phyloP scores from a whole-genome alignment of 1,140 invertebrate genomes.

The Melipona quadrifasciata region DNA sequence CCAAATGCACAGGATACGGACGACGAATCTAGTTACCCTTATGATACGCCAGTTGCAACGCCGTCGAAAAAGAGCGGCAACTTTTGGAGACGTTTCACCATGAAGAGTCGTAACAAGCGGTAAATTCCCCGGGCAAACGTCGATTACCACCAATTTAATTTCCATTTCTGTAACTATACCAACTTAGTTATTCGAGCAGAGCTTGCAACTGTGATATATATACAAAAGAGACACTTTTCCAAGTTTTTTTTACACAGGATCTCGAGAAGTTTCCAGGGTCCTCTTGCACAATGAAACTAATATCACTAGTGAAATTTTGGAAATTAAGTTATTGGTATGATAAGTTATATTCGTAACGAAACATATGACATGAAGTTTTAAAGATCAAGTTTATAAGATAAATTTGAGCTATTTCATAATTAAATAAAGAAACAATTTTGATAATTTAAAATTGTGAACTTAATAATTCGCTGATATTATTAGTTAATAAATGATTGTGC shows the following conservation, averaged over 20 bases:
- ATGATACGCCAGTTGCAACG: conserved; percentile 75
- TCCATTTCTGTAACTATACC: conserved; percentile 59
- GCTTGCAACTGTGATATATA: conserved; percentile 79
- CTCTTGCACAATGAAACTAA: not conserved
- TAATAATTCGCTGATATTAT: not conserved
- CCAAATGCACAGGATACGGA: conserved; percentile 77
- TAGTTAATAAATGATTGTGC: not conserved
- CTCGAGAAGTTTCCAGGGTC: conserved; percentile 52
- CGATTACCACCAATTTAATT: conserved; percentile 29
- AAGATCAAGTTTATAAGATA: too few relatives aligned
- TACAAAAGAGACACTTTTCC: conserved; percentile 53
- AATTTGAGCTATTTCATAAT: not conserved
- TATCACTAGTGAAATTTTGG: not conserved
- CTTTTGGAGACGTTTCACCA: conserved; percentile 88
- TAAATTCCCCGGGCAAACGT: conserved; percentile 75
- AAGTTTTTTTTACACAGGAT: conserved; percentile 15
- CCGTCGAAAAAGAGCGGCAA: conserved; percentile 84
- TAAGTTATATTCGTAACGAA: not conserved
- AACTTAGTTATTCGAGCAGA: conserved; percentile 71
- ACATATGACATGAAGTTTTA: too few relatives aligned
- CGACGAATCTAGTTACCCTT: conserved; percentile 77
- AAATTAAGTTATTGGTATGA: not conserved
- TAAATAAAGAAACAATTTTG: not conserved
- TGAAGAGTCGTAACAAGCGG: conserved; percentile 87
- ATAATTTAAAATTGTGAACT: too few relatives aligned